Evolutionary conservation across 2,113 vertebrate genomes (phyloP).

Genomic region (Vulpes ferrilata): DNA sequence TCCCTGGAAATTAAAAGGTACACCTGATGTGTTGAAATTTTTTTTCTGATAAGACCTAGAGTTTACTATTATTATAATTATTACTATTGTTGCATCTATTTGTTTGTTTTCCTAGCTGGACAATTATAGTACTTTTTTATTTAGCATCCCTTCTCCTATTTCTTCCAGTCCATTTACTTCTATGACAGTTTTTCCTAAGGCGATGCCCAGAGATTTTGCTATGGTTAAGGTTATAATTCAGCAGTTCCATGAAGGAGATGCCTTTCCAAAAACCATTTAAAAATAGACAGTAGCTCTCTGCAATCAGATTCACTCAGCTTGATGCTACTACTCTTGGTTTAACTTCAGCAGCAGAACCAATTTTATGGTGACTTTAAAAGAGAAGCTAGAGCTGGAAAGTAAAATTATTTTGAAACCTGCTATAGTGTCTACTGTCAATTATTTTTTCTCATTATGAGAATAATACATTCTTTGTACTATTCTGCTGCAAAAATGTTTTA

Average conservation of each 20-base stretch:
- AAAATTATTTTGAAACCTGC: conserved; percentile 33
- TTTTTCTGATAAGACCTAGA: background rate
- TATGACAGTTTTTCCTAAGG: conserved; percentile 57
- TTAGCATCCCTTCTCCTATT: background rate
- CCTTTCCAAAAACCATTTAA: conserved; percentile 58
- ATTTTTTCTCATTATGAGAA: conserved; percentile 42
- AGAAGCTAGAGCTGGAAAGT: background rate
- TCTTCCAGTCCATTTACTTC: conserved; percentile 42
- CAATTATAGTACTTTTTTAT: conserved; percentile 36
- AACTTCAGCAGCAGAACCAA: conserved; percentile 5
- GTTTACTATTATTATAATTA: conserved; percentile 14
- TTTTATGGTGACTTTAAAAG: conserved; percentile 44
- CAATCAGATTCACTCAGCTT: conserved; percentile 20
- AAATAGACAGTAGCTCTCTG: conserved; percentile 29
- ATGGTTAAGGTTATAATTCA: conserved; percentile 61
- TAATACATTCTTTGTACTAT: background rate
- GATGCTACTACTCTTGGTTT: conserved; percentile 32
- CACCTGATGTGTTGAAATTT: background rate
- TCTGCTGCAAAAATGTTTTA: conserved; percentile 26
- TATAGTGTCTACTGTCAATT: background rate
- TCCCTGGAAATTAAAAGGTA: conserved; percentile 21
- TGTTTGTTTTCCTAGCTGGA: conserved; percentile 13
- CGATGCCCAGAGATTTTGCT: conserved; percentile 30
- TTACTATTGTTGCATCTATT: background rate
- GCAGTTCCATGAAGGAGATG: conserved; percentile 52